Evolutionary conservation across 2,888 invertebrate species (phyloP).

Genomic region (Didymodactylos carnosus): DNA sequence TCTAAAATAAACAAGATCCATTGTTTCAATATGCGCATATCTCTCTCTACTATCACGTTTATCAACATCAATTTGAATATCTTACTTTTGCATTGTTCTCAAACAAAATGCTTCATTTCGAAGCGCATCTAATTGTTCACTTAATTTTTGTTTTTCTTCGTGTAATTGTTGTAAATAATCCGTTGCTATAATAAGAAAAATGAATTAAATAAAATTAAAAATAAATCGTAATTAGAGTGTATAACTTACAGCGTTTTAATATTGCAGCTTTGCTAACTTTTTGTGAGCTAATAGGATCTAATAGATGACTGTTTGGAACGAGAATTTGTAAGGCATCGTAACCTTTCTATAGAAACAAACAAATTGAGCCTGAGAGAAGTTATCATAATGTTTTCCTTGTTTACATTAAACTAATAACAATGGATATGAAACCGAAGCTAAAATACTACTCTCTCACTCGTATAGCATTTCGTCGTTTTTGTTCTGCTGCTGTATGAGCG

Average conservation of each 20-base stretch:
- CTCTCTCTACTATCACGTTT: too few relatives aligned
- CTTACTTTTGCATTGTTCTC: background rate
- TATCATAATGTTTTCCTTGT: background rate
- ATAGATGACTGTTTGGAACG: slow-evolving; percentile 9
- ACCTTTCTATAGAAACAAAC: slow-evolving; percentile 2
- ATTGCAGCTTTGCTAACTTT: slow-evolving; percentile 14
- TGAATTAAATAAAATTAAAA: background rate
- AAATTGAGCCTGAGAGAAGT: too few relatives aligned
- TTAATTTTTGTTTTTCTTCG: slow-evolving; percentile 6
- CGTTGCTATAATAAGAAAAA: background rate
- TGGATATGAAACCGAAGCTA: background rate
- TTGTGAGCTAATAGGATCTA: slow-evolving; percentile 13
- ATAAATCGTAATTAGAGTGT: background rate
- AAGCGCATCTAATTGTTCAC: background rate
- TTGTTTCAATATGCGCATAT: background rate
- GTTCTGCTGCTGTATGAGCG: slow-evolving; percentile 14
- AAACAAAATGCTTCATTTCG: slow-evolving; percentile 1
- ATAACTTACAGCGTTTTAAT: slow-evolving; percentile 13
- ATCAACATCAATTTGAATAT: background rate
- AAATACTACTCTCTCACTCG: background rate
- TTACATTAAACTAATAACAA: background rate
- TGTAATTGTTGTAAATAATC: slow-evolving; percentile 11
- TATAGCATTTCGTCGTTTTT: slow-evolving; percentile 14
- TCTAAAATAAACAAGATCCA: background rate
- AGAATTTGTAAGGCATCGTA: slow-evolving; percentile 13